Evolutionary conservation across 2,888 invertebrate genomes (phyloP), one percentile per base, ranked within the genome.

Genomic region (Dorcus hopei): DNA sequence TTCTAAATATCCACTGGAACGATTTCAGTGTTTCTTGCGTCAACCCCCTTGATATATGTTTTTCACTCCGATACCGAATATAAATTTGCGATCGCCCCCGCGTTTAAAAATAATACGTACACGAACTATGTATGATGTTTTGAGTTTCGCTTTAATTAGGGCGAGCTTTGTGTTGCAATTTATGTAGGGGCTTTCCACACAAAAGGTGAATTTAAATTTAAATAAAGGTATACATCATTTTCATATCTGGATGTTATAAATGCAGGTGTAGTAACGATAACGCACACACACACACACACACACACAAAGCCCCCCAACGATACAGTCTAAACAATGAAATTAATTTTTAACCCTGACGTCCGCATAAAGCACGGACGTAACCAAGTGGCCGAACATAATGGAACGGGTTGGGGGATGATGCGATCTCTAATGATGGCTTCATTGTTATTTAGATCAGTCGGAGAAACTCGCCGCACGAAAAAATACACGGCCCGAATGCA

Each of bases 381-480:
- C 26, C 26, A 33, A 33, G 26, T 33, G 54, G 40, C 48, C 54
- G 49, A 49, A 49, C 16, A 54, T 54, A 54, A 54, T 48, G 41
- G 54, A 49, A 41, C 33, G 41, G 48, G 47, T 48, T 49, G 9
- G 49, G 47, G 11, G 26, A 33, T 33, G 26, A 33, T 33, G 26
- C 26, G 26, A 33, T 33, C 26, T 38, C 48, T 49, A 49, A 54
- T 49, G 54, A 48, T 49, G 33, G 39, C 38, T 45, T 54, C 54
- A 54, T 54, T 54, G 54, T 49, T 49, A 49, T 54, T 54, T 54
- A 54, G 48, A 54, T 54, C n/a, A 16, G 48, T 54, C 48, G 49
- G 48, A 49, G 49, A 47, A 23, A 54, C 38, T 40, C 40, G 38
- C 47, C 38, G 26, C 41, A 33, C 19, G 14, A 54, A 54, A 54